Evolutionary conservation across 2,113 vertebrate genomes (phyloP).

Genomic region (Rana temporaria): DNA sequence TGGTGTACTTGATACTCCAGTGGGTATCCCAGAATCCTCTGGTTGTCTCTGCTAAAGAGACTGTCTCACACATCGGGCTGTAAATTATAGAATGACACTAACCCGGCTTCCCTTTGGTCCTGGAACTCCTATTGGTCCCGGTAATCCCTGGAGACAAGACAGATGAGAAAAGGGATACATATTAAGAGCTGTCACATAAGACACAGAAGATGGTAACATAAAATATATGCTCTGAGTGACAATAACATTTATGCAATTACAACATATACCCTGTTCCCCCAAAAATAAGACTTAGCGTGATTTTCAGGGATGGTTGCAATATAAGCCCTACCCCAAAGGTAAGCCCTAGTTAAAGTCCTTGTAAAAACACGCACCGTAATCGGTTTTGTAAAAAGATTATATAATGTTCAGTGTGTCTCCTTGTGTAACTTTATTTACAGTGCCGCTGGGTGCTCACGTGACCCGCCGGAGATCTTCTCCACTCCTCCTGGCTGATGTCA

Average conservation of each 20-base stretch:
- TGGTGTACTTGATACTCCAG: neutral
- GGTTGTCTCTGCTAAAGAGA: neutral
- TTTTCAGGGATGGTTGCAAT: too few species aligned
- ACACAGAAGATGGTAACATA: neutral
- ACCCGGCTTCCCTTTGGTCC: conserved; percentile 96
- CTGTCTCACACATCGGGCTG: neutral
- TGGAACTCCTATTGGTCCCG: conserved; percentile 90
- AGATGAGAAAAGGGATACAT: conserved; percentile 65
- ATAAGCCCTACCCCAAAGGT: too few species aligned
- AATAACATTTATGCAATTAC: neutral
- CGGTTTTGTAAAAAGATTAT: too few species aligned
- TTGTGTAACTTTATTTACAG: too few species aligned
- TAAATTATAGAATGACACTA: conserved; percentile 67
- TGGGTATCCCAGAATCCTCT: neutral
- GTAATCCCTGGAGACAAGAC: conserved; percentile 89
- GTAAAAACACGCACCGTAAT: too few species aligned
- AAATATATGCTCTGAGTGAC: neutral
- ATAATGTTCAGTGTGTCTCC: too few species aligned
- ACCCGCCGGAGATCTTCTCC: too few species aligned
- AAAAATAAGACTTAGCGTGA: too few species aligned
- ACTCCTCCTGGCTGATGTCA: too few species aligned
- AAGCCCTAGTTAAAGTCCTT: too few species aligned
- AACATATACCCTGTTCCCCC: too few species aligned
- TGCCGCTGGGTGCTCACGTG: too few species aligned
- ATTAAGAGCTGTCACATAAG: conserved; percentile 67